Evolutionary conservation across 35 echinoderm and acorn worm genomes (phyloP).

Genomic region (Anneissia japonica): DNA sequence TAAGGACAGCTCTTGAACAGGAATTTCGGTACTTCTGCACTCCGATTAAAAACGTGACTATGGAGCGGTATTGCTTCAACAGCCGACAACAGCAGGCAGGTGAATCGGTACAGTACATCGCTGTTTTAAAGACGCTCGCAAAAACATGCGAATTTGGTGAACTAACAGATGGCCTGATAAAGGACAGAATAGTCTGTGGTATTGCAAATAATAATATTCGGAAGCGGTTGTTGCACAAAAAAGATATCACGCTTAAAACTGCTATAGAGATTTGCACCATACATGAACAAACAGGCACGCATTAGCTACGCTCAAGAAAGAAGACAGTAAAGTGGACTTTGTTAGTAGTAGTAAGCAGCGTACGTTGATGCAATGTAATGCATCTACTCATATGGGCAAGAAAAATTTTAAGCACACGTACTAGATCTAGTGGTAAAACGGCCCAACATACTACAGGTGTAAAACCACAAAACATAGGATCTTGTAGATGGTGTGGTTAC

Average conservation of each 20-base stretch:
- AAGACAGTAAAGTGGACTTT: no score
- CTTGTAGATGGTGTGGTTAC: conserved; percentile 12
- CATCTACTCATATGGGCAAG: background rate
- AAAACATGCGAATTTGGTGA: no score
- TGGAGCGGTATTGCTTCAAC: conserved; percentile 16
- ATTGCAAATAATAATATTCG: no score
- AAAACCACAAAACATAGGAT: background rate
- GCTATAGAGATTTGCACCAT: no score
- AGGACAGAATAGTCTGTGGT: no score
- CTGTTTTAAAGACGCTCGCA: background rate
- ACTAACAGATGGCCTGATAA: no score
- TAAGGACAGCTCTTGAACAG: background rate
- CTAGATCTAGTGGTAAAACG: background rate
- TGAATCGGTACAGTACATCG: background rate
- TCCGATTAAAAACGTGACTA: background rate
- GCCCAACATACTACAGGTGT: background rate
- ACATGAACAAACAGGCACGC: no score
- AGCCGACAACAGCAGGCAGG: background rate
- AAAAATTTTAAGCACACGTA: background rate
- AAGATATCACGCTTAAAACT: no score
- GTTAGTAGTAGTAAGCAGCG: background rate
- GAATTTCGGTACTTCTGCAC: background rate
- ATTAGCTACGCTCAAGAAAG: no score
- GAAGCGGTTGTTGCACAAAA: no score
- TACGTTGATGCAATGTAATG: background rate